Percentiles rank a stretch among this genome's conserved stretches.
Evolutionary conservation across 2,888 invertebrate species (phyloP).

Genomic region (Nemoura dubitans): DNA sequence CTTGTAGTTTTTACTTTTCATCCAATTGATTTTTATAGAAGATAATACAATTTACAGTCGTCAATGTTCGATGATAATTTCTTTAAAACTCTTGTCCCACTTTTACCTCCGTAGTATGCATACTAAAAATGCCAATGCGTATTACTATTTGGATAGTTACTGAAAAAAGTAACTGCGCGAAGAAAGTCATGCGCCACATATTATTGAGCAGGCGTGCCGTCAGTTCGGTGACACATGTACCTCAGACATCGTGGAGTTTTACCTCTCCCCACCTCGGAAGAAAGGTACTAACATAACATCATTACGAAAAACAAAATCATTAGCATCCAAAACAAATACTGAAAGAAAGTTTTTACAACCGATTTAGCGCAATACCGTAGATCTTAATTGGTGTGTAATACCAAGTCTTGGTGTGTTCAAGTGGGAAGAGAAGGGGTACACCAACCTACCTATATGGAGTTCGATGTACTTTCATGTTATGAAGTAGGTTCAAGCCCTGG

Average conservation of each 20-base stretch:
- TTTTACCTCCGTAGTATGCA: background rate
- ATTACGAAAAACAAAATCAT: background rate
- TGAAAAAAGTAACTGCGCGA: background rate
- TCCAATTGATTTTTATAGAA: background rate
- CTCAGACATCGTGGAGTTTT: background rate
- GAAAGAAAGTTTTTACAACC: background rate
- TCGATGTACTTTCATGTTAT: constrained; percentile 17
- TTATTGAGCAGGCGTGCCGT: background rate
- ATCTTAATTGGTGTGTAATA: background rate
- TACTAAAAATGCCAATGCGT: background rate
- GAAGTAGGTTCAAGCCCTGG: background rate
- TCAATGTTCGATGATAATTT: background rate
- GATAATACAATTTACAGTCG: background rate
- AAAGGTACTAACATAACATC: background rate
- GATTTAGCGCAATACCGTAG: background rate
- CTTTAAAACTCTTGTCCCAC: background rate
- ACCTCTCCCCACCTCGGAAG: background rate
- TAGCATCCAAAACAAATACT: background rate
- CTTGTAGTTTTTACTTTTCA: too few relatives aligned
- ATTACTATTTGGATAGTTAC: background rate
- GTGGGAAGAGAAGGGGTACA: background rate
- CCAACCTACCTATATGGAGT: background rate
- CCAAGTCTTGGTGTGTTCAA: background rate
- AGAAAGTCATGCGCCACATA: background rate
- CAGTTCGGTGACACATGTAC: background rate